phyloP scores from a whole-genome alignment of 2,888 invertebrate species.

The Rambutsinella grinnellia region DNA sequence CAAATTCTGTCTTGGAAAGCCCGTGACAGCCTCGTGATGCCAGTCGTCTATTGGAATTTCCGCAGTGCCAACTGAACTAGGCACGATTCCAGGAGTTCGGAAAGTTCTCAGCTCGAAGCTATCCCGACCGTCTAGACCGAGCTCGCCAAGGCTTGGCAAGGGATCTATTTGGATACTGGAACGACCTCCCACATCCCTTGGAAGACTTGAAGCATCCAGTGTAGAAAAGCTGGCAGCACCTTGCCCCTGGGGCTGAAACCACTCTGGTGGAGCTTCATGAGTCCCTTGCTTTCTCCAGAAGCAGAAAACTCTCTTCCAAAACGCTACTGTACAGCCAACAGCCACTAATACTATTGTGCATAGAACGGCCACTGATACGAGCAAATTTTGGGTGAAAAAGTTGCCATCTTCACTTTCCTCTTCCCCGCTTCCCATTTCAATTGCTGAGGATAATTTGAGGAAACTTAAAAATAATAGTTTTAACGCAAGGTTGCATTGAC shows the following conservation, averaged over 20 bases:
- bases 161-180: slow-evolving; percentile 31
- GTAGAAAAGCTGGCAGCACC: slow-evolving; percentile 5
- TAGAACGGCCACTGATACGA: slow-evolving; percentile 16
- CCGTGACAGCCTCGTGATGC: slow-evolving; percentile 68
- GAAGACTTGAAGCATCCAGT: slow-evolving; percentile 15
- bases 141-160: slow-evolving; percentile 28
- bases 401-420: too few relatives aligned
- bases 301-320: slow-evolving; percentile 44
- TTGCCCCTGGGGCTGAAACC: slow-evolving; percentile 13
- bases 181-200: not conserved
- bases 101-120: slow-evolving; percentile 47
- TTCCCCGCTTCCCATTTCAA: too few relatives aligned
- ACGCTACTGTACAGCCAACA: slow-evolving; percentile 39
- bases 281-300: slow-evolving; percentile 17
- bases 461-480: too few relatives aligned
- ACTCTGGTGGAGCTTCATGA: slow-evolving; percentile 29
- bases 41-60: slow-evolving; percentile 47
- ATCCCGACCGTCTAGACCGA: slow-evolving; percentile 35
- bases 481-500: too few relatives aligned
- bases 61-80: slow-evolving; percentile 4
- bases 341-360: slow-evolving; percentile 32
- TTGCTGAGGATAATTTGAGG: too few relatives aligned
- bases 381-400: slow-evolving; percentile 1
- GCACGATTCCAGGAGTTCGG: slow-evolving; percentile 33
- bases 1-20: slow-evolving; percentile 81